Conservation (phyloP, 1,140 invertebrate genomes). For the Hyles euphorbiae region DNA sequence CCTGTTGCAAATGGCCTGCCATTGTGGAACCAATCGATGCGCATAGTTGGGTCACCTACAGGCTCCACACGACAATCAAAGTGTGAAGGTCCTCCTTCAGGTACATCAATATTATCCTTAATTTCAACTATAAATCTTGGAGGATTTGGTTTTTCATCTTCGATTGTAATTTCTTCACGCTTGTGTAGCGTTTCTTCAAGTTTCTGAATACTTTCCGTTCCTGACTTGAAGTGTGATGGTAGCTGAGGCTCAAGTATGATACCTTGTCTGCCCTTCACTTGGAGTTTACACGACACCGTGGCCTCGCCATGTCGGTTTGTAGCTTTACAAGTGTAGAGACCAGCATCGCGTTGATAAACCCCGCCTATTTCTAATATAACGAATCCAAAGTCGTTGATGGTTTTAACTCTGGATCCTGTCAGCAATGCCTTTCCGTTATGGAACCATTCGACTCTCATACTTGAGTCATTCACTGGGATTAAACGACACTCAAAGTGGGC, state of each 20-base stretch:
- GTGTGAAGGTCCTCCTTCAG: constrained; percentile 91
- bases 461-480: constrained; percentile 93
- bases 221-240: constrained; percentile 88
- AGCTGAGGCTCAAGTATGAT: constrained; percentile 94
- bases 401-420: constrained; percentile 91
- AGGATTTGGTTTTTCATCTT: constrained; percentile 91
- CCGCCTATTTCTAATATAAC: constrained; percentile 94
- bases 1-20: constrained; percentile 91
- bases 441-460: constrained; percentile 97
- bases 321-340: constrained; percentile 93
- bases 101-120: constrained; percentile 87
- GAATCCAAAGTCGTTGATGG: constrained; percentile 95
- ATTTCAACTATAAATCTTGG: constrained; percentile 91
- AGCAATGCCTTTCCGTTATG: constrained; percentile 94
- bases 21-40: constrained; percentile 96
- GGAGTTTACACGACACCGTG: constrained; percentile 88
- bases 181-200: constrained; percentile 93
- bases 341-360: constrained; percentile 91
- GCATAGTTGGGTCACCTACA: constrained; percentile 89
- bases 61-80: constrained; percentile 95
- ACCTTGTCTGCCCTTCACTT: constrained; percentile 89
- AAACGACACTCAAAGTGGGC: constrained; percentile 95
- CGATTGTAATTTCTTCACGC: constrained; percentile 85
- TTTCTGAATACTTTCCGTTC: constrained; percentile 92
- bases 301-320: constrained; percentile 94